These are phyloP conservation scores for Sebastes reedi DNA, from an alignment of 2,797 vertebrate species.

Conservation along the genomic window DNA sequence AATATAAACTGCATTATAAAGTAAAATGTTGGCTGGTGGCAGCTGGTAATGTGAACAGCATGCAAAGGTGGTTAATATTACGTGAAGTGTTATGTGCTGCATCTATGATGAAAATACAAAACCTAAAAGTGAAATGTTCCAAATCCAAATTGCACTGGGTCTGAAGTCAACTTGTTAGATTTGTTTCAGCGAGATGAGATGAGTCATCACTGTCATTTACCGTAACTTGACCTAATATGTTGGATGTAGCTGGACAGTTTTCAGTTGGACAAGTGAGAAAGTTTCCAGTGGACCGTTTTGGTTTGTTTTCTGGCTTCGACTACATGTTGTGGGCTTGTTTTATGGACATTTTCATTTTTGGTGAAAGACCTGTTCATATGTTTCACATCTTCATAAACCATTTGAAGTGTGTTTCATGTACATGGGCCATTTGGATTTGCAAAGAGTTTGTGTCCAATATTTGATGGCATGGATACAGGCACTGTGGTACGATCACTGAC, in stretches of 20 bases:
- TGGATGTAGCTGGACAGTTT: conserved; percentile 11
- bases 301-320: background rate
- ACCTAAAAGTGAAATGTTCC: conserved; percentile 4
- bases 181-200: conserved; percentile 18
- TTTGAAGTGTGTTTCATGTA: background rate
- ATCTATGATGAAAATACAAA: conserved; percentile 6
- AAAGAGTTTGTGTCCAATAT: background rate
- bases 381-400: background rate
- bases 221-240: conserved; percentile 6
- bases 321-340: background rate
- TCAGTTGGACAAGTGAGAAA: conserved; percentile 2
- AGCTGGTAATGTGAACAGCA: conserved; percentile 18
- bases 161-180: background rate
- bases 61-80: background rate
- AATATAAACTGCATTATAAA: conserved; percentile 14
- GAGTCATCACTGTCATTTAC: conserved; percentile 36
- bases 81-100: background rate
- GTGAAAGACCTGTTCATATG: conserved; percentile 12
- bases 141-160: background rate
- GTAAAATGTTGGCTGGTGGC: conserved; percentile 1
- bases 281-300: background rate
- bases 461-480: background rate
- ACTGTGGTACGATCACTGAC: background rate
- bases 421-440: background rate
- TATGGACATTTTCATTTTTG: conserved; percentile 12